Conservation (phyloP, 2,113 vertebrate genomes). For the Bubo bubo region DNA sequence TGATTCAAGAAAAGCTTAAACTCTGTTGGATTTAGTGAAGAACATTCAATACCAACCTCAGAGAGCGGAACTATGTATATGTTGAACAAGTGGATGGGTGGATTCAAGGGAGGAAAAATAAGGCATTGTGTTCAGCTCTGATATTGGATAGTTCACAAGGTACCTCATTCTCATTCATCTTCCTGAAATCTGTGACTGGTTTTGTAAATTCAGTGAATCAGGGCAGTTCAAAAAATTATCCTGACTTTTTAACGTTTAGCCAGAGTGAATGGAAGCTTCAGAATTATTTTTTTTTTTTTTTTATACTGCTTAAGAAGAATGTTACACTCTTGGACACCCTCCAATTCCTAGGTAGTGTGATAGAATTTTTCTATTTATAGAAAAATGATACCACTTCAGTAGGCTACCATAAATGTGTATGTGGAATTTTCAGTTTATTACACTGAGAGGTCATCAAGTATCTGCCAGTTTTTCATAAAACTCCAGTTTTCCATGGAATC, state of each 20-base stretch:
- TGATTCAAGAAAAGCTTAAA: background rate
- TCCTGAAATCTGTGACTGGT: background rate
- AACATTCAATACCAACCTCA: background rate
- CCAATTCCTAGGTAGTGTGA: background rate
- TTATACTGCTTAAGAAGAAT: background rate
- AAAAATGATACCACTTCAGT: background rate
- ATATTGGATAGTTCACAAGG: background rate
- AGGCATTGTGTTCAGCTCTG: background rate
- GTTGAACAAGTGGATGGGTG: background rate
- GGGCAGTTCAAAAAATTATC: background rate
- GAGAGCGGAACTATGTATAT: background rate
- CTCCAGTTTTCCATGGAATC: background rate
- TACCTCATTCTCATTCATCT: background rate
- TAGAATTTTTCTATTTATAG: background rate
- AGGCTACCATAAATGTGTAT: background rate
- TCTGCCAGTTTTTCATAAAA: background rate
- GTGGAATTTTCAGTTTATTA: background rate
- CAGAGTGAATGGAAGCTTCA: background rate
- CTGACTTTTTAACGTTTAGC: background rate
- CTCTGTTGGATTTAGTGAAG: background rate
- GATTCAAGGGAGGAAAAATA: background rate
- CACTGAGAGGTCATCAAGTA: background rate
- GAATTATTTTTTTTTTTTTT: background rate
- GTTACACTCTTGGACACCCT: background rate
- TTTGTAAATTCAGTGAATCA: background rate